Evolutionary conservation across 2,888 invertebrate species (phyloP), one percentile per base, ranked within the genome.

Genomic region (Hydropsyche betteni): DNA sequence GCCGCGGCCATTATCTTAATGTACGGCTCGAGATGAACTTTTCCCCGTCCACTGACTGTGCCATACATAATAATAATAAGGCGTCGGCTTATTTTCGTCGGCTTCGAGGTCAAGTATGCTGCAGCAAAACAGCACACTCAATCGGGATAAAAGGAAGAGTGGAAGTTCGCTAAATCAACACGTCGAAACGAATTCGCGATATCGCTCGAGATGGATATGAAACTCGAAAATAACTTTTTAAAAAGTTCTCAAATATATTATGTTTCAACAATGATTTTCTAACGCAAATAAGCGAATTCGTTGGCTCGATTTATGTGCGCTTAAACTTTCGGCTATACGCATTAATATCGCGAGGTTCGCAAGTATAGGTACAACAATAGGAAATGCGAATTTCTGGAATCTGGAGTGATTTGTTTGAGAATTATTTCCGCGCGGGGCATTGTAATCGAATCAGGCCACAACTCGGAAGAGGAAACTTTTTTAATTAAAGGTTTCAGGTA

Each of bases 401-500:
- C 58, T 58, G 58, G 24, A 58, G 58, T 58, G 58, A 58, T 58
- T 58, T 58, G 58, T 58, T 58, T 58, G 58, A 58, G 58, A 58
- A 58, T 58, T 58, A 64, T 64, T 64, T 36, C 64, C 36, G 64
- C 36, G 44, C 44, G 44, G 36, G 36, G 36, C 33, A 69, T 70
- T 70, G 36, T 34, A 51, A 36, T 53, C 53, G 70, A 53, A 53
- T 70, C 53, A 34, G 51, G 36, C 34, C 24, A 53, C 53, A 33
- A 53, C 70, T 34, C 53, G 16, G 53, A 7, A 14, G n/a, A 53
- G 70, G 36, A 51, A 70, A 70, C 52, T 70, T 70, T 70, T 70
- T 51, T 70, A 70, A 70, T 70, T 70, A 70, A 52, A 53, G 24
- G 52, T 70, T 70, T 53, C 70, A 53, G 52, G 53, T 70, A 53